These are phyloP conservation scores for Enteromius argenteus DNA, from an alignment of 2,797 vertebrate genomes.

Conservation along the genomic window DNA sequence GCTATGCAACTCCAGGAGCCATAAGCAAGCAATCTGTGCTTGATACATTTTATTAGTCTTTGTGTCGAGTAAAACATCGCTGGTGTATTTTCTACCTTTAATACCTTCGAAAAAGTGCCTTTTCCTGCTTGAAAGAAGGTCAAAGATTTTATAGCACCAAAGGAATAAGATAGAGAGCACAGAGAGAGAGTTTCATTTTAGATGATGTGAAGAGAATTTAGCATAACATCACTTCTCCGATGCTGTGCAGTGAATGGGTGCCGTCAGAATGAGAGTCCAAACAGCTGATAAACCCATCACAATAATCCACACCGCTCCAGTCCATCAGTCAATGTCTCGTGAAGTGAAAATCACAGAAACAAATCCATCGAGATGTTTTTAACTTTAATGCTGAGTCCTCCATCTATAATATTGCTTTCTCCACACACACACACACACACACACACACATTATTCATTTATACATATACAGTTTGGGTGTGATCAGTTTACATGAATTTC, in stretches of 20 bases:
- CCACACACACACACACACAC: neutral
- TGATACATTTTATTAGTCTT: conserved; percentile 69
- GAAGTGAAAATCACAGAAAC: neutral
- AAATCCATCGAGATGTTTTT: neutral
- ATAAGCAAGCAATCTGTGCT: conserved; percentile 68
- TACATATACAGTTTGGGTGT: neutral
- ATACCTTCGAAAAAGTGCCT: neutral
- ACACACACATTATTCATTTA: neutral
- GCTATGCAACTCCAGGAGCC: conserved; percentile 82
- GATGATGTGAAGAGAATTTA: neutral
- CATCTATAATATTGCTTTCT: too few relatives aligned
- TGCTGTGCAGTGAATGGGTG: neutral
- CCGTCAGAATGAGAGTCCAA: neutral
- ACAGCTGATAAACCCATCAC: neutral
- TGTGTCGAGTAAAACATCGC: conserved; percentile 20
- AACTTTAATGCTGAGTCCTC: neutral
- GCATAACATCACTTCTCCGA: neutral
- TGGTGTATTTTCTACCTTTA: neutral
- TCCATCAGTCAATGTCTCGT: neutral
- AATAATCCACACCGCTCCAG: neutral
- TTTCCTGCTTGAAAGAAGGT: neutral
- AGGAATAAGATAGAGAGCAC: neutral
- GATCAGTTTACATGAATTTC: neutral
- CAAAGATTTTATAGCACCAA: neutral
- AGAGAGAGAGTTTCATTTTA: neutral